These are phyloP conservation scores for Pterostichus niger DNA, from an alignment of 2,888 invertebrate genomes.

Conservation along the genomic window DNA sequence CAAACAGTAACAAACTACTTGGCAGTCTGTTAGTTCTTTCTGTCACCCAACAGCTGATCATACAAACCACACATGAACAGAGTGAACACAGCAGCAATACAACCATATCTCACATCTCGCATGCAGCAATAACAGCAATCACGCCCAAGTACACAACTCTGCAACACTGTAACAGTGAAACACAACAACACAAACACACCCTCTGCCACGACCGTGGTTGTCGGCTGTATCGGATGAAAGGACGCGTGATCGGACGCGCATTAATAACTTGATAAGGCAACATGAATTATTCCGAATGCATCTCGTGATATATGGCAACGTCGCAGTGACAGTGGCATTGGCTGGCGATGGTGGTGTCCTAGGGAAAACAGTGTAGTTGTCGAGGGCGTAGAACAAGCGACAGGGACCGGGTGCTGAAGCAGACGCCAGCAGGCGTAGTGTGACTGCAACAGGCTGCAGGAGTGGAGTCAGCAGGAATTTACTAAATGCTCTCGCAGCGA, in stretches of 20 bases:
- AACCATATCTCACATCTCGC: constrained; percentile 1
- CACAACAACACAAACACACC: background rate
- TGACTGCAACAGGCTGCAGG: background rate
- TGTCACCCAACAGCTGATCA: too few species aligned
- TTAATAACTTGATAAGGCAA: constrained; percentile 61
- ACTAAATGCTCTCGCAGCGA: too few species aligned
- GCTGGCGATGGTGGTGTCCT: background rate
- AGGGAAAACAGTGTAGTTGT: background rate
- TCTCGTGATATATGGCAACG: constrained; percentile 50
- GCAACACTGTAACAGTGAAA: constrained; percentile 1
- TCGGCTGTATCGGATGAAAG: constrained; percentile 35
- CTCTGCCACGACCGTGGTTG: background rate
- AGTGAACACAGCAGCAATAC: background rate
- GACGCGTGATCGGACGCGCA: constrained; percentile 43
- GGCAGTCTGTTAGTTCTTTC: too few species aligned
- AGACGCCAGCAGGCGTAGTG: background rate
- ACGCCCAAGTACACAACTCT: constrained; percentile 21
- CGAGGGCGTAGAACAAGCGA: background rate
- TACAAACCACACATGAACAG: background rate
- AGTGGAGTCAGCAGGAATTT: background rate
- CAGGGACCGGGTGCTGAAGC: background rate
- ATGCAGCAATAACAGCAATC: constrained; percentile 46
- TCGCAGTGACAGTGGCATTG: background rate
- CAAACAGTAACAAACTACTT: too few species aligned
- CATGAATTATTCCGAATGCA: constrained; percentile 61